phyloP scores from a whole-genome alignment of 2,888 invertebrate species.

The Taphrorychus bicolor region DNA sequence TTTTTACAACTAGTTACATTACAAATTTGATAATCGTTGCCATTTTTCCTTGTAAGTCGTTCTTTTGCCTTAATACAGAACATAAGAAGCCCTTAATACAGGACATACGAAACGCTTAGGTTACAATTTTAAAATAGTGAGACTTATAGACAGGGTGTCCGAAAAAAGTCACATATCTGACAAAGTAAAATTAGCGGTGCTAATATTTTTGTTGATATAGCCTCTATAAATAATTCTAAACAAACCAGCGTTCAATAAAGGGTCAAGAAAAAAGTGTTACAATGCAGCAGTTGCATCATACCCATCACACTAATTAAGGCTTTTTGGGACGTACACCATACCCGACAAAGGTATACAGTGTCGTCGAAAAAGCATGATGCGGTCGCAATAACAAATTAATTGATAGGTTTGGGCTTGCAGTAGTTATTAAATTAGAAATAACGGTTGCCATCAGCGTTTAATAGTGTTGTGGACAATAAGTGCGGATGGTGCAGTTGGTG shows the following conservation, averaged over 20 bases:
- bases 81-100: too few relatives aligned
- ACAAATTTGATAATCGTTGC: too few relatives aligned
- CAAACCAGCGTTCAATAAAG: not conserved
- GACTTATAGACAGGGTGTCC: too few relatives aligned
- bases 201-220: too few relatives aligned
- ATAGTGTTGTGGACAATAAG: slow-evolving; percentile 7
- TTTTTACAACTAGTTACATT: too few relatives aligned
- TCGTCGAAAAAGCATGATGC: not conserved
- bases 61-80: too few relatives aligned
- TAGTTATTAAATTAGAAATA: slow-evolving; percentile 21
- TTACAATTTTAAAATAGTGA: too few relatives aligned
- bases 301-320: slow-evolving; percentile 12
- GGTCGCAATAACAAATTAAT: slow-evolving; percentile 22
- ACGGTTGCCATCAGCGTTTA: slow-evolving; percentile 9
- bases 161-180: too few relatives aligned
- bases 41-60: too few relatives aligned
- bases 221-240: not conserved
- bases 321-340: slow-evolving; percentile 24
- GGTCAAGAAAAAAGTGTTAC: slow-evolving; percentile 21
- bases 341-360: slow-evolving; percentile 10
- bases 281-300: not conserved
- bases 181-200: too few relatives aligned
- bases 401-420: slow-evolving; percentile 16
- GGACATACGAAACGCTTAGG: too few relatives aligned
- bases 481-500: too few relatives aligned